Percentiles rank a stretch among this genome's conserved stretches.
Evolutionary conservation across 1,140 invertebrate genomes (phyloP).

Genomic region (Heterodera schachtii): DNA sequence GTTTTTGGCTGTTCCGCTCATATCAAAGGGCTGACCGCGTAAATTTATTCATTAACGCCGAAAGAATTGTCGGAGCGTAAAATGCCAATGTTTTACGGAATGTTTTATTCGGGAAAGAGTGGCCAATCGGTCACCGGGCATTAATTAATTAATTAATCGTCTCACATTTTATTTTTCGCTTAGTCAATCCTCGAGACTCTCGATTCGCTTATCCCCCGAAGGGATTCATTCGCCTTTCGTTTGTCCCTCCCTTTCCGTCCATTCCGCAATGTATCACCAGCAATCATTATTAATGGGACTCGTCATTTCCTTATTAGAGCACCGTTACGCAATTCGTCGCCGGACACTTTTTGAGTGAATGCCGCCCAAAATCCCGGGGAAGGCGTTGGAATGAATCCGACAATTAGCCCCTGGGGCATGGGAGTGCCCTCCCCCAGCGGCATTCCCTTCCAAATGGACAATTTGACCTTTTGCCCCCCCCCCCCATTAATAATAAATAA

Average conservation of each 20-base stretch:
- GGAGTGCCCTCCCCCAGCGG: background rate
- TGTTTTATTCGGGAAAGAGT: background rate
- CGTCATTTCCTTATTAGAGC: background rate
- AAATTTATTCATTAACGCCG: background rate
- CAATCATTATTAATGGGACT: background rate
- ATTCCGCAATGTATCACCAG: background rate
- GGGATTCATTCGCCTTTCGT: too few species aligned
- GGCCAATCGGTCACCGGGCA: background rate
- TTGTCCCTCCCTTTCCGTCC: background rate
- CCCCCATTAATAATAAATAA: background rate
- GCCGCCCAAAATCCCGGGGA: background rate
- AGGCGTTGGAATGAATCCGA: background rate
- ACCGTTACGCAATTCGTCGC: background rate
- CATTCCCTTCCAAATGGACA: background rate
- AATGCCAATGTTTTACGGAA: background rate
- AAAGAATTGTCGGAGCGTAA: background rate
- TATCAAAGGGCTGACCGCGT: background rate
- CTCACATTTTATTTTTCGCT: too few species aligned
- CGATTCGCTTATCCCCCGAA: too few species aligned
- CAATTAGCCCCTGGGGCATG: background rate
- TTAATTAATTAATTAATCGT: too few species aligned
- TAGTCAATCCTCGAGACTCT: too few species aligned
- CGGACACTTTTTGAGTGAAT: background rate
- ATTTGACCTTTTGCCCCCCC: slow-evolving; percentile 2
- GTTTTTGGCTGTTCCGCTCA: background rate